phyloP scores from a whole-genome alignment of 2,888 invertebrate genomes.

The Craniophora ligustri region DNA sequence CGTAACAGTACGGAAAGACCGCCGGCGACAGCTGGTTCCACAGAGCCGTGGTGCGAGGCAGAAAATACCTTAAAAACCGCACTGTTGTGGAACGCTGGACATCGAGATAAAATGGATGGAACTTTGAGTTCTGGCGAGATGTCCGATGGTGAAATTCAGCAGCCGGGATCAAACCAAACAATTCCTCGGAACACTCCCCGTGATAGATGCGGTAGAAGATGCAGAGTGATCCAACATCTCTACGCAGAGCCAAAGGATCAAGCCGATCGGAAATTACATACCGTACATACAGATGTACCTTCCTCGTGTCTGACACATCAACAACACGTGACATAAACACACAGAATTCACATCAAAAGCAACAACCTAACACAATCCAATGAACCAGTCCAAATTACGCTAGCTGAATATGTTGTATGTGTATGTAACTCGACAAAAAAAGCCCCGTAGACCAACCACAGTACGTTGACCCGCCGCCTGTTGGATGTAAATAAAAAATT shows the following conservation, averaged over 20 bases:
- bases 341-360: slow-evolving; percentile 50
- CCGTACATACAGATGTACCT: not conserved
- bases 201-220: too few relatives aligned
- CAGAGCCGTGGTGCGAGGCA: too few relatives aligned
- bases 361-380: slow-evolving; percentile 63
- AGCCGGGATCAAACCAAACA: too few relatives aligned
- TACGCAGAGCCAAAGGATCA: not conserved
- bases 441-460: slow-evolving; percentile 53
- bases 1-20: too few relatives aligned
- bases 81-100: too few relatives aligned
- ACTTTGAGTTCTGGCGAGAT: too few relatives aligned
- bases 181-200: too few relatives aligned
- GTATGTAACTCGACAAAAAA: slow-evolving; percentile 60
- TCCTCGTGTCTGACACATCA: not conserved
- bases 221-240: too few relatives aligned
- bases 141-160: too few relatives aligned
- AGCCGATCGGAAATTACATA: not conserved
- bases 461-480: slow-evolving; percentile 34
- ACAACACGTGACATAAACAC: not conserved
- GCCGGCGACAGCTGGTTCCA: too few relatives aligned
- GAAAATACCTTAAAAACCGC: too few relatives aligned
- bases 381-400: slow-evolving; percentile 67
- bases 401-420: slow-evolving; percentile 62
- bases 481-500: slow-evolving; percentile 6
- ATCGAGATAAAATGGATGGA: too few relatives aligned